These are phyloP conservation scores for Oeneis ivallda DNA, from an alignment of 2,888 invertebrate genomes.

Conservation along the genomic window DNA sequence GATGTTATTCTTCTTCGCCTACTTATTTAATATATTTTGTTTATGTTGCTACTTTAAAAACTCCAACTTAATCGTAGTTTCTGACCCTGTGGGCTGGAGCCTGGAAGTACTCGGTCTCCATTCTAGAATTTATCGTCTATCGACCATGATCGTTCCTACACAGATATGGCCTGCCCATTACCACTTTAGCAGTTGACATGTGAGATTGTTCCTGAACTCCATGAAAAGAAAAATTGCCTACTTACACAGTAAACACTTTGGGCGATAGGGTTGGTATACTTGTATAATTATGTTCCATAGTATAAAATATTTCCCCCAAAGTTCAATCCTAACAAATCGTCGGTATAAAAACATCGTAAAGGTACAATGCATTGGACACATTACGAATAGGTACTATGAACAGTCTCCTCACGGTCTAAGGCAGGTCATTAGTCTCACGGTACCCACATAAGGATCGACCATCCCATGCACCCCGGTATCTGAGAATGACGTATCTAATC, in stretches of 20 bases:
- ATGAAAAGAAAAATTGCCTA: not conserved
- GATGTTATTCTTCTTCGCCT: not conserved
- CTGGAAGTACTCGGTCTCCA: too few relatives aligned
- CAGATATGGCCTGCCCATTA: too few relatives aligned
- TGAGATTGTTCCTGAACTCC: too few relatives aligned
- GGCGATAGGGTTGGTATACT: not conserved
- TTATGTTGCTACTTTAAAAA: not conserved
- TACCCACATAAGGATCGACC: slow-evolving; percentile 9
- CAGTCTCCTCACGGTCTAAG: slow-evolving; percentile 13
- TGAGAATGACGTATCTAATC: slow-evolving; percentile 40
- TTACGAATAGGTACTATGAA: not conserved
- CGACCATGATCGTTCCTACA: too few relatives aligned
- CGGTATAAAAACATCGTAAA: not conserved
- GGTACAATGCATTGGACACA: not conserved
- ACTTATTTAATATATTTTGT: not conserved
- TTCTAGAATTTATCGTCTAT: too few relatives aligned
- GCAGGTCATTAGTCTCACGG: slow-evolving; percentile 32
- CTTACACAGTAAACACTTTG: not conserved
- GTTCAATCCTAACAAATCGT: slow-evolving; percentile 1
- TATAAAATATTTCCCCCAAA: not conserved
- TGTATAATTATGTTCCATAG: not conserved
- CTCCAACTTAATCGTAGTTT: too few relatives aligned
- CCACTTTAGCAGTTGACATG: too few relatives aligned
- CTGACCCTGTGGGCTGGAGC: too few relatives aligned
- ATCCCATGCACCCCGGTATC: slow-evolving; percentile 27